Base-by-base conservation (phyloP, 2,797 vertebrate genomes). In the Siniperca scherzeri region DNA sequence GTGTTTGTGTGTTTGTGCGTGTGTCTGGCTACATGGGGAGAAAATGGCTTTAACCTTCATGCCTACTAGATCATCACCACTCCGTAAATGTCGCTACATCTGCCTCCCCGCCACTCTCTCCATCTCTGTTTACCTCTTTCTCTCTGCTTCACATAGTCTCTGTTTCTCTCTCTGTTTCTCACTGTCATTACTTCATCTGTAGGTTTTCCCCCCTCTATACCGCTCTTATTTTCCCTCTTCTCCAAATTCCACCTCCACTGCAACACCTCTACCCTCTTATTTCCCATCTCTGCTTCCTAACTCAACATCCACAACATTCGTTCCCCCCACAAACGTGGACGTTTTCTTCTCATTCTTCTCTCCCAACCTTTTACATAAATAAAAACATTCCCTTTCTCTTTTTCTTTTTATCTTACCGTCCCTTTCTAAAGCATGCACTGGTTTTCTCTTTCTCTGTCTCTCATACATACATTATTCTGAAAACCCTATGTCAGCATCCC, bases 1-100 rank as follows among this genome's bases (percentile, higher is more conserved):
- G 55, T 73, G 77, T 64, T 33, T 74, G 68, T 62, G 80, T 74
- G 59, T 72, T 48, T 77, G 68, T 66, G 75, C 74, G 68, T 9
- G 59, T 50, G 57, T 81, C 7, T 60, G 77, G 55, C 81, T 87
- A 64, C 87, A 85, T 77, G 65, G 80, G 76, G 87, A 90, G 93
- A 93, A 94, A 94, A 94, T 92, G 87, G 81, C 92, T 94, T 93
- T 95, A 93, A 95, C 94, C 95, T 95, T 95, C 94, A 95, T 93
- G 93, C 88, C 91, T 91, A 92, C 91, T 92, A 83, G 77, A 90
- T 94, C 84, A 91, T 88, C 90, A 89, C 77, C 81, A 64, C 90
- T 94, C 92, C 65, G 86, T 94, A 94, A 95, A 95, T 95, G 94
- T 95, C 94, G 94, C 86, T 87, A 88, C 84, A 81, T 87, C 88